Evolutionary conservation across 1,140 invertebrate genomes (phyloP), one percentile per base, ranked within the genome.

Genomic region (Bombus confusus): DNA sequence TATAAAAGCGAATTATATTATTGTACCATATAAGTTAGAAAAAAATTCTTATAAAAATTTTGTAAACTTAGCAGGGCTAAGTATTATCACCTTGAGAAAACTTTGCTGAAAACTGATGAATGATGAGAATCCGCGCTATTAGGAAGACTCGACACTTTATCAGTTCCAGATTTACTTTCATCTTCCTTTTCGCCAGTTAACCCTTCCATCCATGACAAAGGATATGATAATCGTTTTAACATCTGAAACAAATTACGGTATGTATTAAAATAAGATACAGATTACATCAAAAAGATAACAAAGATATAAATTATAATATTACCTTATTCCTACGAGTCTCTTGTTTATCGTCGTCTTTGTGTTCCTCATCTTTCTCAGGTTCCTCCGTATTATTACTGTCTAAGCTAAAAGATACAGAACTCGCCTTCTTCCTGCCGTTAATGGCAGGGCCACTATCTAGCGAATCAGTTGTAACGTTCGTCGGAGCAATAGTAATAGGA

Each of bases 121-220:
- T 97, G 97, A 91, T 97, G 97, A 79, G 96, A 96, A 87, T 97
- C 96, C 31, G 95, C 95, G 22, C 97, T 97, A 72, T 96, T 96
- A 15, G 96, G 97, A 90, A 96, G 95, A 93, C 95, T 96, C 47
- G 95, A 91, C 86, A 93, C 88, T 93, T 95, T 95, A 86, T 95
- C 93, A 88, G 92, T 88, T 57, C 87, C 82, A 71, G 91, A 89
- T 90, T 94, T 93, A 86, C 92, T 93, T 84, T 96, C 93, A 86
- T 96, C 96, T 31, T 96, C 96, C 86, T 96, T 95, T 68, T 97
- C 97, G 47, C 97, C 97, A 3, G 97, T 97, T 34, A 98, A 95
- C 34, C 98, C 98, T 95, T 98, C 98, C 96, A 99, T 98, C 98
- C 98, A 98, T 4, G 98, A 97, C 71, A 98, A 94, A n/a, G 98